These are phyloP conservation scores for Chlorospingus semifuscus DNA, from an alignment of 2,797 vertebrate genomes.

Conservation along the genomic window DNA sequence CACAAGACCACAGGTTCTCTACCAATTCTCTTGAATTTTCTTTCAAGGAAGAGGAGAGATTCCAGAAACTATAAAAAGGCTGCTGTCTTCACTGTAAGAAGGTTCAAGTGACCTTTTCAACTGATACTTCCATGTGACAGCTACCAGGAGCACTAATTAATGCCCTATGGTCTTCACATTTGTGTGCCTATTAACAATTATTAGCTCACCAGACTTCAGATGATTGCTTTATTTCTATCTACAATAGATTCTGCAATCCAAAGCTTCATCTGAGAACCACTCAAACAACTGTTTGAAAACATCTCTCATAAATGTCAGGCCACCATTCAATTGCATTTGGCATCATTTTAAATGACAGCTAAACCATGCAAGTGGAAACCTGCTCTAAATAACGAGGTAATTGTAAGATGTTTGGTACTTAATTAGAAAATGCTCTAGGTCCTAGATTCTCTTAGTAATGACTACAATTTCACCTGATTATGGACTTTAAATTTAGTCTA, in stretches of 20 bases:
- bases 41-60: neutral
- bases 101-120: neutral
- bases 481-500: neutral
- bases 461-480: neutral
- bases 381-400: neutral
- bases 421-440: constrained; percentile 2
- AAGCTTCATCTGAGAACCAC: neutral
- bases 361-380: neutral
- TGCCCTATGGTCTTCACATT: neutral
- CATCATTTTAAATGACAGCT: constrained; percentile 12
- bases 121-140: constrained; percentile 12
- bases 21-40: neutral
- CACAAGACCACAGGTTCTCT: neutral
- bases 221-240: neutral
- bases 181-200: constrained; percentile 35
- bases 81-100: neutral
- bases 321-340: neutral
- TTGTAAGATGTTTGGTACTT: neutral
- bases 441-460: neutral
- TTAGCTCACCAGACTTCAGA: neutral
- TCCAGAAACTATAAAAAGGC: neutral
- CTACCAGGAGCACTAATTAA: constrained; percentile 12
- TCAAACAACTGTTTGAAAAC: constrained; percentile 6
- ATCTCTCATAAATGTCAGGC: neutral
- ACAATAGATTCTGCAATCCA: neutral